Base-by-base conservation (phyloP, 2,888 invertebrate genomes). In the Caenorhabditis sulstoni region DNA sequence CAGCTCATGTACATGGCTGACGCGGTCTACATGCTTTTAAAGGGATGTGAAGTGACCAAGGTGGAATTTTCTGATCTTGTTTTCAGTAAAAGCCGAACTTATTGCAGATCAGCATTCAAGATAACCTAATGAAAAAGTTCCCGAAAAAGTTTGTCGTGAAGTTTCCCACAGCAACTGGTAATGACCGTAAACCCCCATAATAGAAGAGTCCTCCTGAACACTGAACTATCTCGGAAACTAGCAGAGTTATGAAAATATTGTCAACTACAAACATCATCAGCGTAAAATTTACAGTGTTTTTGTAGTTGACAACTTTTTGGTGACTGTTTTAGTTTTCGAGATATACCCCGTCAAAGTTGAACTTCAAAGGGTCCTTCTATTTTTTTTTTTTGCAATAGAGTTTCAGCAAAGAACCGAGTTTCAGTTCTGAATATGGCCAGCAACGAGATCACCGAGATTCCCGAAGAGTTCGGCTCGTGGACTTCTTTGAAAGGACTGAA, bases 1-100 rank as follows among this genome's bases (percentile, higher is more conserved):
- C 77, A 80, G 52, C 62, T 88, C 12, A 87, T 88, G 86, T 88
- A 84, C 74, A 79, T 88, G 41, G 87, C 88, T 22, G 88, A 88
- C 53, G 88, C 88, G 0, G 82, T 88, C 23, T 88, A 88, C 61
- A 73, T 88, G 55, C 82, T 88, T 8, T 61, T 88, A 2, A 87
- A 87, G 62, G 86, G 81, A 41, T 59, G 77, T 78, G 73, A 84
- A 73, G 81, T 81, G 16, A 71, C 61, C 1, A 70, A 68, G 50
- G 81, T 81, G 9, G 11, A 14, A 9, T 57, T 23, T 20, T n/a
- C 29, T 44, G 20, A 8, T 23, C 14, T 8, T 5, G n/a, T 57
- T 29, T 29, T 7, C 29, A 29, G 29, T 7, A 29, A n/a, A n/a
- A n/a, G n/a, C n/a, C n/a, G n/a, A n/a, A n/a, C n/a, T 29, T 29